Evolutionary conservation across 2,888 invertebrate species (phyloP), one percentile per base, ranked within the genome.

Genomic region (Brachylomia viminalis): DNA sequence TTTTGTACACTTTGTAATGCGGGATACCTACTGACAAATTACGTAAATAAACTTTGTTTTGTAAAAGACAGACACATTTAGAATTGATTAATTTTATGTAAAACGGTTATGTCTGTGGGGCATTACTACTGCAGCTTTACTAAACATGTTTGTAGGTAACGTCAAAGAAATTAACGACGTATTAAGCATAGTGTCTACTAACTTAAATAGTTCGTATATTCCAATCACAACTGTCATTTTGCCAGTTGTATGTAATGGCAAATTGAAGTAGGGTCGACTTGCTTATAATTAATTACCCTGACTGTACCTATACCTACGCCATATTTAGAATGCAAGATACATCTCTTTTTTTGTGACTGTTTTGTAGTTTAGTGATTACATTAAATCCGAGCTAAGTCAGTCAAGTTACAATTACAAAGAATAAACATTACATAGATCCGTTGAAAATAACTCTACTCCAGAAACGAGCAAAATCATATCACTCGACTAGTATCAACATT

Each of bases 401-500:
- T 27, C 13, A 20, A 13, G 23, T 38, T 62, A 38, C 7, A 61
- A 38, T 8, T 27, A 23, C 8, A 23, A 61, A 33, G 0, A 23
- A 61, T 33, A 38, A 7, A 23, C 23, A 33, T 8, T 0, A 23
- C 33, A 23, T 11, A 5, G 0, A 17, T 38, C 2, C 7, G 45
- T 23, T 23, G 15, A 38, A 27, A 54, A 47, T 42, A 38, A 61
- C 23, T 13, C 13, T 17, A 30, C 6, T 2, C 10, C 8, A 47
- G 2, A 17, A 75, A 5, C 54, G 61, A 72, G 42, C 23, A 20
- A 59, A n/a, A 6, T 30, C 58, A 23, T 27, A 15, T 45, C 15
- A 45, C 42, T 30, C 59, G 23, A 66, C 56, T 56, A 73, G 68
- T 67, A 52, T 27, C 47, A 45, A 71, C 68, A 52, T 33, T 62